Percentiles rank a stretch among this genome's conserved stretches.
Evolutionary conservation across 2,113 vertebrate genomes (phyloP).

Genomic region (Tichodroma muraria): DNA sequence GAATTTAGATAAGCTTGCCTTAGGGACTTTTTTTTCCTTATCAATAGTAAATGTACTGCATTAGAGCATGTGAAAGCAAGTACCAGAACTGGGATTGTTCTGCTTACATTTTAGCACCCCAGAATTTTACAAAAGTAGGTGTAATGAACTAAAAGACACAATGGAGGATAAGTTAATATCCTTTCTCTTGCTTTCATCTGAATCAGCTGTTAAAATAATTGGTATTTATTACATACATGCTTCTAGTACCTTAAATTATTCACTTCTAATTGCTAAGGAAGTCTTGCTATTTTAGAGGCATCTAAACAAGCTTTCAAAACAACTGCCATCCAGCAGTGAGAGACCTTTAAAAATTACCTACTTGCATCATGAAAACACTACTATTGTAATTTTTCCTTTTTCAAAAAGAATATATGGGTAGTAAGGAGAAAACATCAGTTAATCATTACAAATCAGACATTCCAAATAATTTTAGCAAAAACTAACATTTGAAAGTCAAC

Average conservation of each 20-base stretch:
- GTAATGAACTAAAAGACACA: not conserved
- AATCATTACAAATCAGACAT: slow-evolving; percentile 34
- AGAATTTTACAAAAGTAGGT: not conserved
- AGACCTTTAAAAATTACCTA: slow-evolving; percentile 17
- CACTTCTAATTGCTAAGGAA: not conserved
- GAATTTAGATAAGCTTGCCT: slow-evolving; percentile 7
- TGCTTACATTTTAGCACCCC: not conserved
- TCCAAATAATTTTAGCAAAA: slow-evolving; percentile 40
- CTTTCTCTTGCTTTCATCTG: not conserved
- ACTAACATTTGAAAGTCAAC: slow-evolving; percentile 37
- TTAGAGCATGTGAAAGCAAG: not conserved
- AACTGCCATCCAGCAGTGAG: not conserved
- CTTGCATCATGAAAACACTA: not conserved
- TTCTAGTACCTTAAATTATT: not conserved
- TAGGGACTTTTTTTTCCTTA: not conserved
- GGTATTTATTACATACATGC: not conserved
- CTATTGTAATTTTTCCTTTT: not conserved
- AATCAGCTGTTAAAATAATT: not conserved
- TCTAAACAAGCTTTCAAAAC: slow-evolving; percentile 9
- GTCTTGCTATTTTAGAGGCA: slow-evolving; percentile 1
- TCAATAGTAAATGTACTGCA: not conserved
- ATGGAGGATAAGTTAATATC: not conserved
- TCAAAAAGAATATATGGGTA: not conserved
- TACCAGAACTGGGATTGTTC: not conserved
- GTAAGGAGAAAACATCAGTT: slow-evolving; percentile 24